A percentile compares a stretch with the other conserved stretches of the same genome.
phyloP scores from a whole-genome alignment of 2,888 invertebrate species.

The Camptogramma bilineatum region DNA sequence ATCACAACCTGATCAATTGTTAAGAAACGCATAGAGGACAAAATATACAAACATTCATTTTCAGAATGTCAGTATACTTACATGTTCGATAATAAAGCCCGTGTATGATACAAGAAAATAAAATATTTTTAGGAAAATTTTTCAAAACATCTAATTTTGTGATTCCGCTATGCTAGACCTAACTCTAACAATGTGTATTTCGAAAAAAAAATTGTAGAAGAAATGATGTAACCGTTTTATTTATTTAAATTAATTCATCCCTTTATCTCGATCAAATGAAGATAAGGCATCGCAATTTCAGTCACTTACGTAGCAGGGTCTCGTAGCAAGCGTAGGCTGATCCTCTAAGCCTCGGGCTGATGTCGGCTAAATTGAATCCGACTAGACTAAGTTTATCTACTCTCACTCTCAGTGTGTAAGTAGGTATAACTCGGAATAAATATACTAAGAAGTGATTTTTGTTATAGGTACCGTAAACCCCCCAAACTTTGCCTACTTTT shows the following conservation, averaged over 20 bases:
- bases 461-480: neutral
- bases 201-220: too few species aligned
- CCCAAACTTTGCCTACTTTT: too few species aligned
- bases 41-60: too few species aligned
- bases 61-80: too few species aligned
- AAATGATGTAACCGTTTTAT: neutral
- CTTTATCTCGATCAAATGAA: constrained; percentile 20
- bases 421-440: constrained; percentile 7
- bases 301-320: constrained; percentile 23
- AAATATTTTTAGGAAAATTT: too few species aligned
- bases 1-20: too few species aligned
- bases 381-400: constrained; percentile 10
- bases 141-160: too few species aligned
- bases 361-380: constrained; percentile 37
- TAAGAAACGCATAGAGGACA: too few species aligned
- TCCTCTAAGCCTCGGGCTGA: constrained; percentile 34
- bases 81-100: too few species aligned
- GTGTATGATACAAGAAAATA: too few species aligned
- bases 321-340: constrained; percentile 32
- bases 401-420: constrained; percentile 6
- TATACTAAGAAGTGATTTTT: neutral
- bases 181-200: too few species aligned
- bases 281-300: constrained; percentile 19
- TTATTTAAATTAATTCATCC: constrained; percentile 11
- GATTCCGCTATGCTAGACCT: too few species aligned